phyloP scores from a whole-genome alignment of 2,888 invertebrate species.

The Caenorhabditis zanzibari region DNA sequence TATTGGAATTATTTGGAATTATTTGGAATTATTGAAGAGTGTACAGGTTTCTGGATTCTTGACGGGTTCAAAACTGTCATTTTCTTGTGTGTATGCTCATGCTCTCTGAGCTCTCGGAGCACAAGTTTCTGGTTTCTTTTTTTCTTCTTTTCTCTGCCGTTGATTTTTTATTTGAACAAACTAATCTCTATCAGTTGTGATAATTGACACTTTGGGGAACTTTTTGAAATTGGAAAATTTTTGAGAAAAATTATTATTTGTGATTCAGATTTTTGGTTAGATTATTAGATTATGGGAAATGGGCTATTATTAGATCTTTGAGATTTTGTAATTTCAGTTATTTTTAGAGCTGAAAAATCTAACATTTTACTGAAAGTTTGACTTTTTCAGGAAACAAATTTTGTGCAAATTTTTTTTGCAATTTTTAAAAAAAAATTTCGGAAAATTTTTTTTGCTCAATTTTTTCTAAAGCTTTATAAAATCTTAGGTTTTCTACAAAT shows the following conservation, averaged over 20 bases:
- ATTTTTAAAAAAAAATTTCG: too few species aligned
- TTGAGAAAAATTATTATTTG: not conserved
- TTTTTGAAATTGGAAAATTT: not conserved
- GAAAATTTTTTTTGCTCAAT: too few species aligned
- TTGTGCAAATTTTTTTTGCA: too few species aligned
- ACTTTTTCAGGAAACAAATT: too few species aligned
- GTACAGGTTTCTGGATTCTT: not conserved
- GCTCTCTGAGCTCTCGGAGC: constrained; percentile 31
- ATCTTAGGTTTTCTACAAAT: too few species aligned
- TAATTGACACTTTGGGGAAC: not conserved
- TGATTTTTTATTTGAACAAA: constrained; percentile 8
- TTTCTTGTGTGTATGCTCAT: not conserved
- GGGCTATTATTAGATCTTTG: not conserved
- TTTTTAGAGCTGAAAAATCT: not conserved
- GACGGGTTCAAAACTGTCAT: constrained; percentile 52
- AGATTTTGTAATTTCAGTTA: not conserved
- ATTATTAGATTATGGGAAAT: not conserved
- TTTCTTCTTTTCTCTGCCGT: too few species aligned
- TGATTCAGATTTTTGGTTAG: not conserved
- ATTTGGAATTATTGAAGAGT: not conserved
- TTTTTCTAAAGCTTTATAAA: too few species aligned
- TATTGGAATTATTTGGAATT: not conserved
- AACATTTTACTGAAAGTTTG: too few species aligned
- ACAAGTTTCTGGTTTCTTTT: constrained; percentile 50
- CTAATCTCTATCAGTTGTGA: constrained; percentile 2